A percentile compares a stretch with the other conserved stretches of the same genome.
phyloP scores from a whole-genome alignment of 1,140 invertebrate genomes.

The Trachymyrmex cornetzi region DNA sequence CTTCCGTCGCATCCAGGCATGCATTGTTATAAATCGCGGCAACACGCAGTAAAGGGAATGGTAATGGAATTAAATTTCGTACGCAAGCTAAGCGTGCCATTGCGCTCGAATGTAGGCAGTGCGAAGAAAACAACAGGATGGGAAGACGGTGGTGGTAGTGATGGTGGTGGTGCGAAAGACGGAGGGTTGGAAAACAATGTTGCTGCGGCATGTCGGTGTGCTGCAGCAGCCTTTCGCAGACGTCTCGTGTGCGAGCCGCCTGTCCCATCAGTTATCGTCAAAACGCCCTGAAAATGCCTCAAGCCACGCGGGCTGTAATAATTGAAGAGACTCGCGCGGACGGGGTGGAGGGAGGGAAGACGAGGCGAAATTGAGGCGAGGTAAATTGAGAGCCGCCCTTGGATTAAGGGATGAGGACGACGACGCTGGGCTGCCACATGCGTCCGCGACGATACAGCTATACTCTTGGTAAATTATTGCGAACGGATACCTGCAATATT shows the following conservation, averaged over 20 bases:
- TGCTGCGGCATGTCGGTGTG: constrained; percentile 23
- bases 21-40: constrained; percentile 67
- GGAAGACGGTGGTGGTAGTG: background rate
- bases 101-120: constrained; percentile 25
- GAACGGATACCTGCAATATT: constrained; percentile 34
- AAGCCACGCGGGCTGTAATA: constrained; percentile 68
- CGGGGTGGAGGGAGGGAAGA: background rate
- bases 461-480: constrained; percentile 56
- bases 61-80: constrained; percentile 71
- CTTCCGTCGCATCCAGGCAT: background rate
- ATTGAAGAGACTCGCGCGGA: constrained; percentile 68
- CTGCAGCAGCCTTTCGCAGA: constrained; percentile 11
- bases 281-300: constrained; percentile 74
- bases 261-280: constrained; percentile 77
- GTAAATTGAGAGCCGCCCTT: constrained; percentile 72
- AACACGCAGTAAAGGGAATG: constrained; percentile 54
- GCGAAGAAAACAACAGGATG: constrained; percentile 20
- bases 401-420: constrained; percentile 68
- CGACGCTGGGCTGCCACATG: constrained; percentile 56
- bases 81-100: constrained; percentile 34
- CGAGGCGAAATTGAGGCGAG: constrained; percentile 68
- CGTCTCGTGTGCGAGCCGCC: constrained; percentile 51
- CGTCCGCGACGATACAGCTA: constrained; percentile 36
- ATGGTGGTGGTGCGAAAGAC: background rate
- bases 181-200: constrained; percentile 67